A percentile compares a stretch with the other conserved stretches of the same genome.
These are phyloP conservation scores for Lycocerus yunnanus DNA, from an alignment of 2,888 invertebrate species.

Conservation along the genomic window DNA sequence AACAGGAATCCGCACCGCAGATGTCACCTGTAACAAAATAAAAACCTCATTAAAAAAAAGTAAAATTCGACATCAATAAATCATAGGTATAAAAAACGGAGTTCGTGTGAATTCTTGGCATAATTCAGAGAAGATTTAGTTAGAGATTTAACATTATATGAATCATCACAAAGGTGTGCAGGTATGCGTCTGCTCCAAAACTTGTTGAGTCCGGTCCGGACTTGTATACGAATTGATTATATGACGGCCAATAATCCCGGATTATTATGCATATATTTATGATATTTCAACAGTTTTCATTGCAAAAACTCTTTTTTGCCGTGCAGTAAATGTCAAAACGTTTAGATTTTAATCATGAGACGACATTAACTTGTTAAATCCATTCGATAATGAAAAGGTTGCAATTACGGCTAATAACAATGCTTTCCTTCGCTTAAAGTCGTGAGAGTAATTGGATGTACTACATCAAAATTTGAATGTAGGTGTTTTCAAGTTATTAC, in stretches of 20 bases:
- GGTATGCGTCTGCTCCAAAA: conserved; percentile 20
- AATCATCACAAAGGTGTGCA: conserved; percentile 19
- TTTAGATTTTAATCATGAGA: background rate
- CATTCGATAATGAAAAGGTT: background rate
- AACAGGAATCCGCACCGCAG: conserved; percentile 63
- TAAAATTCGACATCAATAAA: background rate
- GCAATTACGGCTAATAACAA: background rate
- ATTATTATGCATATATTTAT: conserved; percentile 18
- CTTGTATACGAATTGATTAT: conserved; percentile 5
- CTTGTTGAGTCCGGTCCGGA: conserved; percentile 11
- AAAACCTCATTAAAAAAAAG: conserved; percentile 10
- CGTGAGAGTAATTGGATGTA: background rate
- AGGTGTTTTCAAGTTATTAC: background rate
- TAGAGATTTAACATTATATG: conserved; percentile 24
- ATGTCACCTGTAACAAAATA: conserved; percentile 61
- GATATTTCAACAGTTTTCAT: conserved; percentile 7
- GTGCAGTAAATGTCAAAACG: background rate
- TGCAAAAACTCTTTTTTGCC: background rate
- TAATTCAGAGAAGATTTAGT: conserved; percentile 24
- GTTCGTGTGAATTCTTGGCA: conserved; percentile 17
- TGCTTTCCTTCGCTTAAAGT: background rate
- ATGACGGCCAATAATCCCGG: conserved; percentile 20
- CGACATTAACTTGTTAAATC: background rate
- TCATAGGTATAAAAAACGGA: background rate
- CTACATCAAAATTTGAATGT: background rate